phyloP scores from a whole-genome alignment of 2,888 invertebrate genomes.

The Eupithecia exiguata region DNA sequence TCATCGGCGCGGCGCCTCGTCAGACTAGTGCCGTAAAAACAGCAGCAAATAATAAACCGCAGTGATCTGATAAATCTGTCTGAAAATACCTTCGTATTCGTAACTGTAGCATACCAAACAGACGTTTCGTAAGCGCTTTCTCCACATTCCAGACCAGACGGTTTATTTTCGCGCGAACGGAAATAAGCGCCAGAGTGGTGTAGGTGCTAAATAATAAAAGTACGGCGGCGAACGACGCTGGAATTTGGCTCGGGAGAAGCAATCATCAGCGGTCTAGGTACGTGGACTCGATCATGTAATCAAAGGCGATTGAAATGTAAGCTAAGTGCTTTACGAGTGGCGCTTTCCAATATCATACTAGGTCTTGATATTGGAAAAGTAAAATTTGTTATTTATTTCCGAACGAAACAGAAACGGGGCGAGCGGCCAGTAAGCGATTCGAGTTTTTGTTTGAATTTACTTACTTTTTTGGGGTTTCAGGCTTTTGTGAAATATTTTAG shows the following conservation, averaged over 20 bases:
- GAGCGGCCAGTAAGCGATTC: too few relatives aligned
- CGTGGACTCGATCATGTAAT: constrained; percentile 17
- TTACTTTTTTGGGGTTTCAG: too few relatives aligned
- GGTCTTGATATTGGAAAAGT: too few relatives aligned
- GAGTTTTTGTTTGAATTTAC: too few relatives aligned
- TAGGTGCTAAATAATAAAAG: constrained; percentile 58
- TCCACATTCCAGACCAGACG: constrained; percentile 43
- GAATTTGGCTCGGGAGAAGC: constrained; percentile 56
- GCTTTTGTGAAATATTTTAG: too few relatives aligned
- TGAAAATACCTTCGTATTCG: constrained; percentile 8
- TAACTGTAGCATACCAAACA: constrained; percentile 10
- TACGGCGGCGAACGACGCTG: constrained; percentile 55
- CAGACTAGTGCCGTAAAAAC: not conserved
- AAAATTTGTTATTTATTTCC: too few relatives aligned
- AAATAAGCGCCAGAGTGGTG: constrained; percentile 43
- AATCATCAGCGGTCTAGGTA: constrained; percentile 47
- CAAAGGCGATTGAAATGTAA: not conserved
- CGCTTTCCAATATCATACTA: not conserved
- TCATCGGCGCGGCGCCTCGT: not conserved
- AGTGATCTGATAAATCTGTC: not conserved
- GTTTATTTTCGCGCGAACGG: constrained; percentile 46
- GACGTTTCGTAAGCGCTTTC: constrained; percentile 34
- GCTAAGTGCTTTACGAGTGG: not conserved
- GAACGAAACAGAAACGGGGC: too few relatives aligned
- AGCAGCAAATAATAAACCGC: not conserved